Conservation (phyloP, 2,888 invertebrate species). For the Cephonodes hylas region DNA sequence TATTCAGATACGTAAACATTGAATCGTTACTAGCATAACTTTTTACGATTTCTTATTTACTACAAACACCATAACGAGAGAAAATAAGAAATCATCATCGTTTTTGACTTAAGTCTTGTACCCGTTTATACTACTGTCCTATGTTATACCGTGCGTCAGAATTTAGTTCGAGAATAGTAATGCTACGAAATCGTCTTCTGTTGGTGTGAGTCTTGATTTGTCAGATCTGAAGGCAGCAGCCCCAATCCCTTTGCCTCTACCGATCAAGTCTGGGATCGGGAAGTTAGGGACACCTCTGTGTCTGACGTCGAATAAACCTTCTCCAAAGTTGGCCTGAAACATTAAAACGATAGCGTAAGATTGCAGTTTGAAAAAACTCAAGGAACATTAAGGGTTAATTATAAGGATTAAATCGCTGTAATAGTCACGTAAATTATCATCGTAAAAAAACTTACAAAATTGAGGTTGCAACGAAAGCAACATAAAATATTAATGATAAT, state of each 20-base stretch:
- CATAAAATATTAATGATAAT: no score
- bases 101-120: neutral
- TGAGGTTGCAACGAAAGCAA: no score
- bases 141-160: neutral
- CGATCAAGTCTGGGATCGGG: constrained; percentile 55
- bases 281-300: constrained; percentile 67
- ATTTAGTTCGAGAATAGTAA: constrained; percentile 59
- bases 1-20: no score
- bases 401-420: neutral
- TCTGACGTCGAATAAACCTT: constrained; percentile 60
- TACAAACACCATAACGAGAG: no score
- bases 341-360: neutral
- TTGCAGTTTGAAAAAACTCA: neutral
- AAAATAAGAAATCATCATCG: no score
- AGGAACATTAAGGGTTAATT: neutral
- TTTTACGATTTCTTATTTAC: no score
- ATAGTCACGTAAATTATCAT: no score
- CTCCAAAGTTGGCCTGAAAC: constrained; percentile 61
- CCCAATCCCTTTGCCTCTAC: constrained; percentile 55
- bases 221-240: constrained; percentile 57
- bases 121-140: neutral
- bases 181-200: constrained; percentile 57
- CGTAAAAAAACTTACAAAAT: no score
- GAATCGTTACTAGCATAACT: no score
- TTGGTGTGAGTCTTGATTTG: constrained; percentile 35